Evolutionary conservation across 2,888 invertebrate species (phyloP), one percentile per base, ranked within the genome.

Genomic region (Lasioglossum zephyrum): DNA sequence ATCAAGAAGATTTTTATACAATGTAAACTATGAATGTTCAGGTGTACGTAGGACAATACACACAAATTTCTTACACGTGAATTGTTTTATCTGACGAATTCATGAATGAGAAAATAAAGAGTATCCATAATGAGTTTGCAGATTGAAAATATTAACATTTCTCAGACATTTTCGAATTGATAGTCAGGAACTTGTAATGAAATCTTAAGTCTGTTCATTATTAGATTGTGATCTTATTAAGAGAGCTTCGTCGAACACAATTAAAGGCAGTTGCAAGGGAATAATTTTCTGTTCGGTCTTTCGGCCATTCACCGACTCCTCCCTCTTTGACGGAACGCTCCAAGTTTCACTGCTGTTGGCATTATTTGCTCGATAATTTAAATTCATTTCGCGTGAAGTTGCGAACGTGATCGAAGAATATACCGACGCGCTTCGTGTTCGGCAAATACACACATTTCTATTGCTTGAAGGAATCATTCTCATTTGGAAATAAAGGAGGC

Each of bases 321-420:
- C 31, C 53, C 70, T 73, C 26, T 16, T 79, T 79, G 83, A 74
- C 57, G 84, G 57, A 85, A 77, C 84, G 73, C 60, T 77, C 47
- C 77, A 69, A 39, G 69, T 69, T 69, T 22, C 69, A 22, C 77
- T 9, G 66, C 36, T 66, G 78, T 57, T 72, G n/a, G 72, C 77
- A 79, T 82, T 87, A 82, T 82, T 82, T 79, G 74, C 74, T n/a
- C 57, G 60, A 57, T 73, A 77, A 87, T 87, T 87, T 85, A 77
- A 87, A 87, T 87, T 87, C 85, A 75, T 85, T 87, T 80, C 82
- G 77, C 79, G 85, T 80, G 39, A 77, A 77, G 63, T 77, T 77
- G 74, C 74, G 39, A 70, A 85, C 84, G 87, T 82, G 85, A 82
- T 80, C 79, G 63, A 76, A 79, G 74, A 66, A 26, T 66, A 31